Percentiles rank a stretch among this genome's conserved stretches.
phyloP scores from a whole-genome alignment of 2,113 vertebrate genomes.

The Perognathus longimembris region DNA sequence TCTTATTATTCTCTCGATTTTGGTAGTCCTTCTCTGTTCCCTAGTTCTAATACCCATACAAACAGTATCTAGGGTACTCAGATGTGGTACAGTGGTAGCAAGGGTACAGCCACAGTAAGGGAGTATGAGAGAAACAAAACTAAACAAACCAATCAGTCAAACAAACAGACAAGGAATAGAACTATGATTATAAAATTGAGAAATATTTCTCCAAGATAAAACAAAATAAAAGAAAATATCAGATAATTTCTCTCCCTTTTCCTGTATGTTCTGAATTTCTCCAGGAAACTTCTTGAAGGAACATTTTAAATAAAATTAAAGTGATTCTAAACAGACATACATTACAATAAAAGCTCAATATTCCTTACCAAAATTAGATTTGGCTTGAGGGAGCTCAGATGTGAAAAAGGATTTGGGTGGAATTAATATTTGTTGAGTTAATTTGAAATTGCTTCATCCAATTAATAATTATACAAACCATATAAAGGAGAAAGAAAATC shows the following conservation, averaged over 20 bases:
- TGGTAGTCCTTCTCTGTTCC: too few relatives aligned
- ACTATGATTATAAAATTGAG: constrained; percentile 40
- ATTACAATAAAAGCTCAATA: constrained; percentile 26
- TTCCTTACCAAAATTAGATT: constrained; percentile 54
- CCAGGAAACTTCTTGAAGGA: constrained; percentile 26
- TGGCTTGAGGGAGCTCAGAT: background rate
- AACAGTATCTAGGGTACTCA: too few relatives aligned
- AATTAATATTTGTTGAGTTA: constrained; percentile 23
- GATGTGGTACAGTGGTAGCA: too few relatives aligned
- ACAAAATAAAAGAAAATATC: constrained; percentile 17
- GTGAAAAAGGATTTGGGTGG: background rate
- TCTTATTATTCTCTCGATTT: too few relatives aligned
- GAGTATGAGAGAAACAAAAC: too few relatives aligned
- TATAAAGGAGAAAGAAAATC: background rate
- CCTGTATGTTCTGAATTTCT: background rate
- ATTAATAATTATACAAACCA: background rate
- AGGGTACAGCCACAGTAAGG: too few relatives aligned
- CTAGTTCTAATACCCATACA: too few relatives aligned
- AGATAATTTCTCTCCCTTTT: background rate
- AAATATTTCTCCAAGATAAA: constrained; percentile 28
- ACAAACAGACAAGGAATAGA: too few relatives aligned
- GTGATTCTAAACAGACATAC: constrained; percentile 36
- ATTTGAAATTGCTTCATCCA: constrained; percentile 19
- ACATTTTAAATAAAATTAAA: constrained; percentile 47
- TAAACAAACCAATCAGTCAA: too few relatives aligned